Percentiles rank a stretch among this genome's conserved stretches.
Conservation (phyloP, 1,140 invertebrate genomes). For the Hylaeus volcanicus region DNA sequence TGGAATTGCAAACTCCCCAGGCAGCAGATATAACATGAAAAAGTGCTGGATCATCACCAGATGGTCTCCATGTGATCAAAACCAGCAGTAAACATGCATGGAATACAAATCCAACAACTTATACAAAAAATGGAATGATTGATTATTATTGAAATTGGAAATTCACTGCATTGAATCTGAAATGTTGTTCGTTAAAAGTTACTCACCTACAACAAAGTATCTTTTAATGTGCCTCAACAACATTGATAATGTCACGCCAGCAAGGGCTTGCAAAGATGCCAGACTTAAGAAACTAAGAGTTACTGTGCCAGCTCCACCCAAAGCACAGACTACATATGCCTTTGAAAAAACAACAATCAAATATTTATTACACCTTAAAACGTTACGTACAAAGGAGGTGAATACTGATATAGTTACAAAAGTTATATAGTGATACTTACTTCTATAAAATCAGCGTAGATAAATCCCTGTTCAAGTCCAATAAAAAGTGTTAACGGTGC, state of each 20-base stretch:
- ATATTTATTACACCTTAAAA: not conserved
- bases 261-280: slow-evolving; percentile 84
- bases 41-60: slow-evolving; percentile 83
- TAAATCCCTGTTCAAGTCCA: slow-evolving; percentile 87
- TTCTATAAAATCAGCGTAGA: slow-evolving; percentile 87
- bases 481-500: slow-evolving; percentile 86
- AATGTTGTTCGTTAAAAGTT: not conserved
- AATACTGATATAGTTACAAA: too few species aligned
- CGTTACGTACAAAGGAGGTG: too few species aligned
- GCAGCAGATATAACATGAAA: slow-evolving; percentile 87
- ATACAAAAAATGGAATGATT: slow-evolving; percentile 37
- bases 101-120: slow-evolving; percentile 85
- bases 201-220: slow-evolving; percentile 84
- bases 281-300: slow-evolving; percentile 85
- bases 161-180: not conserved
- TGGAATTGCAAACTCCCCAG: slow-evolving; percentile 88
- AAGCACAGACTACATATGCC: slow-evolving; percentile 84
- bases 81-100: slow-evolving; percentile 86
- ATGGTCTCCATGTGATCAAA: slow-evolving; percentile 84
- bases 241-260: slow-evolving; percentile 86
- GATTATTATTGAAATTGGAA: not conserved
- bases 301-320: slow-evolving; percentile 83
- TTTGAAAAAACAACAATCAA: slow-evolving; percentile 64
- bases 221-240: slow-evolving; percentile 84
- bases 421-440: slow-evolving; percentile 70